These are phyloP conservation scores for Spondyliosoma cantharus DNA, from an alignment of 2,797 vertebrate species.

Conservation along the genomic window DNA sequence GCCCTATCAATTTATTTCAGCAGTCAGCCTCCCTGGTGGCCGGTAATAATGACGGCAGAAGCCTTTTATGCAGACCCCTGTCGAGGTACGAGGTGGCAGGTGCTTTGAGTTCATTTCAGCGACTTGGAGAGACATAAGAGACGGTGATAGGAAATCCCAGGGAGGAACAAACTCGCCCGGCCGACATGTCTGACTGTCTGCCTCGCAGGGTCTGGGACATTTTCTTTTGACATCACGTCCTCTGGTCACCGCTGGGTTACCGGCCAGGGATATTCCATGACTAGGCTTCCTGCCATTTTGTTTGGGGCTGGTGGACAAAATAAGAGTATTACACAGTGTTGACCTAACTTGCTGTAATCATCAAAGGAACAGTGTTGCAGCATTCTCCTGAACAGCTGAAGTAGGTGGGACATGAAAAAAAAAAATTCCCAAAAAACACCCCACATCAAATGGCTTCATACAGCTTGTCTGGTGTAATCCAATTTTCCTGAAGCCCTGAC, in stretches of 20 bases:
- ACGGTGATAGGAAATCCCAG: slow-evolving; percentile 72
- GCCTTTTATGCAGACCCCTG: slow-evolving; percentile 22
- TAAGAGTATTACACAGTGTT: slow-evolving; percentile 44
- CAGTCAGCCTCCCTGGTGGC: slow-evolving; percentile 42
- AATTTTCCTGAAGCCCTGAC: too few relatives aligned
- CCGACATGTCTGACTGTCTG: slow-evolving; percentile 55
- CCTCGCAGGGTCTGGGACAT: slow-evolving; percentile 45
- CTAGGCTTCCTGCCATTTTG: slow-evolving; percentile 73
- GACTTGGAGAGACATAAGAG: slow-evolving; percentile 70
- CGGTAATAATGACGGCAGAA: slow-evolving; percentile 25
- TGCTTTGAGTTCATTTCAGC: slow-evolving; percentile 51
- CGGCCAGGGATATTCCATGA: slow-evolving; percentile 65
- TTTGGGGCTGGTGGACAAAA: slow-evolving; percentile 33
- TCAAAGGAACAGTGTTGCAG: background rate
- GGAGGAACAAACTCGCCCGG: slow-evolving; percentile 59
- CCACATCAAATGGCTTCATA: too few relatives aligned
- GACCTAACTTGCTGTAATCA: slow-evolving; percentile 22
- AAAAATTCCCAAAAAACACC: too few relatives aligned
- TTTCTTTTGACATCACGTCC: slow-evolving; percentile 74
- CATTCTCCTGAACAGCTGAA: too few relatives aligned
- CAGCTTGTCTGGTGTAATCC: too few relatives aligned
- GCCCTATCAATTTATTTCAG: slow-evolving; percentile 52
- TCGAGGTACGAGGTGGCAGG: slow-evolving; percentile 53
- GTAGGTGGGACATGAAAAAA: too few relatives aligned
- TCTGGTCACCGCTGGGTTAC: slow-evolving; percentile 64